phyloP scores from a whole-genome alignment of 1,140 invertebrate species.

The Pogonus chalceus region DNA sequence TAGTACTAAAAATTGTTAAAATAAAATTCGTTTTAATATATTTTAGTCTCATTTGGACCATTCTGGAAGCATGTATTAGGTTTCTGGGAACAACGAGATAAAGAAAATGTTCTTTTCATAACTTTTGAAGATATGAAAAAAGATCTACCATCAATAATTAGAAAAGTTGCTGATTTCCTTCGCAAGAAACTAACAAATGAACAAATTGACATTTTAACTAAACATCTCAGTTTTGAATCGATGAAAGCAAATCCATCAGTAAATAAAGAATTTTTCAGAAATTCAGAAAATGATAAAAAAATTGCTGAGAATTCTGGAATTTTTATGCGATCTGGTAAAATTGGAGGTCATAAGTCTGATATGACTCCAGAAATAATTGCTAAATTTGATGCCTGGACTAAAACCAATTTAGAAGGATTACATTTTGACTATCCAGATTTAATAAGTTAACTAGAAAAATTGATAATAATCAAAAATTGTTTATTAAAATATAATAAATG shows the following conservation, averaged over 20 bases:
- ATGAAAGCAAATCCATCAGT: slow-evolving; percentile 62
- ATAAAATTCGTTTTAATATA: no score
- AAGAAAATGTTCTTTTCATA: slow-evolving; percentile 48
- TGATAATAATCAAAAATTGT: no score
- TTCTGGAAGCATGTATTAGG: slow-evolving; percentile 49
- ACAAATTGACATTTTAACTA: slow-evolving; percentile 39
- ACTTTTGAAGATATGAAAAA: slow-evolving; percentile 58
- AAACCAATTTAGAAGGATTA: no score
- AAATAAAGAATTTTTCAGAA: slow-evolving; percentile 45
- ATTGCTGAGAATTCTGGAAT: slow-evolving; percentile 37
- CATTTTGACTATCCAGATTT: not conserved
- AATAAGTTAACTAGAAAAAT: not conserved
- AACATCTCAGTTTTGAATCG: slow-evolving; percentile 52
- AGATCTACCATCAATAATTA: slow-evolving; percentile 49
- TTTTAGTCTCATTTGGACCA: slow-evolving; percentile 43
- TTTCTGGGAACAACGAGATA: slow-evolving; percentile 44
- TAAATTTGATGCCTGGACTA: no score
- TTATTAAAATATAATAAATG: no score
- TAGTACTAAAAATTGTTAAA: no score
- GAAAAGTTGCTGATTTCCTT: slow-evolving; percentile 47
- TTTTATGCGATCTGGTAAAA: slow-evolving; percentile 52
- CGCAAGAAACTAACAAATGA: slow-evolving; percentile 38
- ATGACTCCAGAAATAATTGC: no score
- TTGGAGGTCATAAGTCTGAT: slow-evolving; percentile 58
- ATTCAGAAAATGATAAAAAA: slow-evolving; percentile 36